Evolutionary conservation across 2,797 vertebrate genomes (phyloP).

Genomic region (Cynodonichthys magdalenae): DNA sequence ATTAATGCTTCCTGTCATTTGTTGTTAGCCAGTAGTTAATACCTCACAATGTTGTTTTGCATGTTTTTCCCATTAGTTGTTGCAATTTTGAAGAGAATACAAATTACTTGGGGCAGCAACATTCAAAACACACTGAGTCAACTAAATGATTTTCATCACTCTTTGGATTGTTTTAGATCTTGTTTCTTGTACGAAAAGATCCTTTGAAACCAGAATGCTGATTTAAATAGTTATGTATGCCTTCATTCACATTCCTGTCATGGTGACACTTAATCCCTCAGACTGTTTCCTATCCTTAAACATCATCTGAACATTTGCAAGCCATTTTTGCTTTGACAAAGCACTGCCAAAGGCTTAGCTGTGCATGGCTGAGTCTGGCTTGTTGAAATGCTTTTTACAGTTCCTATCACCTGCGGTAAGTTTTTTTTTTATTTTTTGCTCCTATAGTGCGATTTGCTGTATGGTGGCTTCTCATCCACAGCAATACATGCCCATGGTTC

Average conservation of each 20-base stretch:
- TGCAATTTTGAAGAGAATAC: slow-evolving; percentile 36
- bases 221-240: slow-evolving; percentile 19
- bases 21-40: slow-evolving; percentile 37
- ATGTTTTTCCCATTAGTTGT: slow-evolving; percentile 37
- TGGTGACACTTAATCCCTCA: slow-evolving; percentile 31
- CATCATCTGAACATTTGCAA: slow-evolving; percentile 47
- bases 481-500: slow-evolving; percentile 41
- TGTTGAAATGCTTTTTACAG: slow-evolving; percentile 43
- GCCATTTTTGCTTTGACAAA: slow-evolving; percentile 51
- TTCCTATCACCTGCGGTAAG: slow-evolving; percentile 41
- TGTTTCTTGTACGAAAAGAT: not conserved
- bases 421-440: slow-evolving; percentile 27
- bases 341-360: slow-evolving; percentile 39
- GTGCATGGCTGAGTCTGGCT: slow-evolving; percentile 36
- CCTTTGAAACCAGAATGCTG: slow-evolving; percentile 14
- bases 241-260: slow-evolving; percentile 32
- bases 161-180: slow-evolving; percentile 1
- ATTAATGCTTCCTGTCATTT: slow-evolving; percentile 43
- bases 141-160: slow-evolving; percentile 21
- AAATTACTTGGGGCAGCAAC: slow-evolving; percentile 35
- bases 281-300: slow-evolving; percentile 41
- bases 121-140: slow-evolving; percentile 23
- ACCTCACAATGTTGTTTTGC: slow-evolving; percentile 37
- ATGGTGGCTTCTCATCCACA: slow-evolving; percentile 45
- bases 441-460: slow-evolving; percentile 45